Percentiles rank a stretch among this genome's conserved stretches.
Conservation (phyloP, 2,888 invertebrate species). For the Latrodectus elegans region DNA sequence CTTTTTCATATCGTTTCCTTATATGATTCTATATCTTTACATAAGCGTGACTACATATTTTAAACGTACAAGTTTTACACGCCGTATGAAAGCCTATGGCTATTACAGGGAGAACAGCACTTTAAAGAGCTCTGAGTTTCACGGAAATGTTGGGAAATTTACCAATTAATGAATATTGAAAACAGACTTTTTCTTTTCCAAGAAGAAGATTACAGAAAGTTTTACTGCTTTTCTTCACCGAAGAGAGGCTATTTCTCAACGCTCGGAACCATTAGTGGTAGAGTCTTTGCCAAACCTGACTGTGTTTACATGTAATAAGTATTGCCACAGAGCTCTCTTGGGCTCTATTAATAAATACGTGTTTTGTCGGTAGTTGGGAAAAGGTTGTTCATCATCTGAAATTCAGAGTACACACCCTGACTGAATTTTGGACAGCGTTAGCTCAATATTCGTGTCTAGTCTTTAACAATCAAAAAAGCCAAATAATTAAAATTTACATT, state of each 20-base stretch:
- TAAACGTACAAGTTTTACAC: no score
- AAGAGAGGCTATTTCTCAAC: conserved; percentile 52
- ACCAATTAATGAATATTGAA: conserved; percentile 40
- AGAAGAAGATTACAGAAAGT: conserved; percentile 62
- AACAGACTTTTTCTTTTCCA: conserved; percentile 33
- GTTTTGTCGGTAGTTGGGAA: conserved; percentile 35
- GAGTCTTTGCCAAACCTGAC: conserved; percentile 27
- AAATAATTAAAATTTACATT: no score
- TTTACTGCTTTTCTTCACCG: conserved; percentile 43
- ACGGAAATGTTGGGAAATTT: neutral
- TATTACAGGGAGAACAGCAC: neutral
- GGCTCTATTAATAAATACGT: conserved; percentile 61
- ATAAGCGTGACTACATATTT: no score
- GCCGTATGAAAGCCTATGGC: neutral
- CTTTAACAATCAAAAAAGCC: no score
- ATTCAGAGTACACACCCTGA: conserved; percentile 25
- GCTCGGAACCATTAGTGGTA: conserved; percentile 42
- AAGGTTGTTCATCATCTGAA: conserved; percentile 27
- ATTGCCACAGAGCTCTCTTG: conserved; percentile 38
- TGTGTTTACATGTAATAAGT: conserved; percentile 58
- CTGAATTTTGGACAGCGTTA: conserved; percentile 6
- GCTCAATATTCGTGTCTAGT: no score
- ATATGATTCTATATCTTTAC: no score
- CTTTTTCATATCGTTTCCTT: no score
- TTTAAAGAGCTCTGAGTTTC: neutral